Evolutionary conservation across 1,140 invertebrate species (phyloP).

Genomic region (Brachionus rubens): DNA sequence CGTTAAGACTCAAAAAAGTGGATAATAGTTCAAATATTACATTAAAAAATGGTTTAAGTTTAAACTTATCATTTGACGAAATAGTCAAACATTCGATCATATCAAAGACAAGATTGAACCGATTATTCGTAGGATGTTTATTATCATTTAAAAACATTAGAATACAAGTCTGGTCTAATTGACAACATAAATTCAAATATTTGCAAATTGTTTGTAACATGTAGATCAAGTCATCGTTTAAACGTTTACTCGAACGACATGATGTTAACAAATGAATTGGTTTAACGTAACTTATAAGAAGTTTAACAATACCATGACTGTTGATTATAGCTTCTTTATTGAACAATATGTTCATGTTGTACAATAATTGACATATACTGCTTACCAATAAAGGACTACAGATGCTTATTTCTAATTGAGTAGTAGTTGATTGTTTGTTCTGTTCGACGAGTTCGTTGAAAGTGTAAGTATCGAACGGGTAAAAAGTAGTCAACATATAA

Average conservation of each 20-base stretch:
- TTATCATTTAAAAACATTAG: slow-evolving; percentile 26
- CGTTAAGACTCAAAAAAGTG: slow-evolving; percentile 18
- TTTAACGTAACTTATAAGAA: slow-evolving; percentile 38
- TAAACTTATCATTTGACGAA: neutral
- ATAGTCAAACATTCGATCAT: slow-evolving; percentile 36
- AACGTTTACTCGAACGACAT: neutral
- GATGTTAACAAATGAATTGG: slow-evolving; percentile 14
- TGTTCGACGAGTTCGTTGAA: slow-evolving; percentile 29
- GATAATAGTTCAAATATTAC: slow-evolving; percentile 7
- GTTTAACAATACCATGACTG: slow-evolving; percentile 18
- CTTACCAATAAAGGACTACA: slow-evolving; percentile 7
- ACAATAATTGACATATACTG: slow-evolving; percentile 21
- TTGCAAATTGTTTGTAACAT: slow-evolving; percentile 9
- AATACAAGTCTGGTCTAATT: slow-evolving; percentile 28
- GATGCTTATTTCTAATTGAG: neutral
- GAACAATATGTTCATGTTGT: slow-evolving; percentile 17
- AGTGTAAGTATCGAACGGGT: neutral
- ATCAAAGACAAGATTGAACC: slow-evolving; percentile 24
- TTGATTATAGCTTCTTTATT: slow-evolving; percentile 12
- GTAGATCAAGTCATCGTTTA: neutral
- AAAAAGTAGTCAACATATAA: slow-evolving; percentile 14
- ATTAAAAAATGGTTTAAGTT: slow-evolving; percentile 18
- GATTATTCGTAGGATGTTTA: slow-evolving; percentile 1
- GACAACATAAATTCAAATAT: slow-evolving; percentile 32
- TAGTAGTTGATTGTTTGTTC: neutral